Evolutionary conservation across 1,140 invertebrate species (phyloP), one percentile per base, ranked within the genome.

Genomic region (Eurosta solidaginis): DNA sequence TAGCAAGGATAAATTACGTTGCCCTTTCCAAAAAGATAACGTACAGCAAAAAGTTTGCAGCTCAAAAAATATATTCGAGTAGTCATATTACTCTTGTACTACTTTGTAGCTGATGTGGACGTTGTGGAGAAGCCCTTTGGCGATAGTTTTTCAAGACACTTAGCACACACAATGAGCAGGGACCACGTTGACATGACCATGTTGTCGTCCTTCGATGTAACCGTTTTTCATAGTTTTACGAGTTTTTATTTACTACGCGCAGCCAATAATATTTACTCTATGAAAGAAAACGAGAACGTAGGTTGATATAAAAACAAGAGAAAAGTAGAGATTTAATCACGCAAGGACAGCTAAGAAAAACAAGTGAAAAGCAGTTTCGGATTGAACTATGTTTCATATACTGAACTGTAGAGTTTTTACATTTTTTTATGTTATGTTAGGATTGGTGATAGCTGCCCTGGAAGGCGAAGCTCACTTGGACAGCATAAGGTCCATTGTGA

Each of bases 71-170:
- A n/a, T n/a, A n/a, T n/a, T n/a, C n/a, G n/a, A 40, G n/a, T 20
- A 42, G 33, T n/a, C 29, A 36, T 63, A 63, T 63, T 33, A 68
- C 59, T 68, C 10, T 14, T 40, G 59, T n/a, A n/a, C n/a, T 40
- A n/a, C 59, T 68, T 68, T 68, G 20, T 68, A 68, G 59, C 59
- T 36, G n/a, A 68, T 9, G 7, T 33, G 17, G 12, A 33, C 59
- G 33, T 40, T 36, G 59, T 12, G 59, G 40, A 36, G 59, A 68
- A 68, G 59, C 59, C 59, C 27, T 29, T 40, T 68, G 40, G 33
- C 59, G 36, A 9, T 68, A 33, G 33, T 36, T 40, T 68, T 68
- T 68, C 59, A 68, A 17, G 59, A 40, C 59, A 68, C 59, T 68
- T 33, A 36, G 40, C 33, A 12, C 12, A 40, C n/a, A 12, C 59